Evolutionary conservation across 1,140 invertebrate species (phyloP).

Genomic region (Pantala flavescens): DNA sequence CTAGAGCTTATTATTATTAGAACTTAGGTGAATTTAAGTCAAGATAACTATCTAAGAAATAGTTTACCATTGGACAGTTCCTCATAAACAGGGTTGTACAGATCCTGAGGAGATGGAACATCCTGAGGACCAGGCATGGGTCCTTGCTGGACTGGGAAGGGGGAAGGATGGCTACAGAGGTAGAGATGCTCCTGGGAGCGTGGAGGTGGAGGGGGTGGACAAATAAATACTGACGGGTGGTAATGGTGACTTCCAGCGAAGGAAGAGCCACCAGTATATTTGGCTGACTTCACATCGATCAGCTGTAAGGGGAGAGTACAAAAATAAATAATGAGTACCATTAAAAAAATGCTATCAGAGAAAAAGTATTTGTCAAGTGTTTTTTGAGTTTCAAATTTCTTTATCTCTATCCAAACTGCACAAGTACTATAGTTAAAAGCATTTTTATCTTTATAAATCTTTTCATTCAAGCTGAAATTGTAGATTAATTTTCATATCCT

Average conservation of each 20-base stretch:
- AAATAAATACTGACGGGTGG: constrained; percentile 49
- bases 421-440: no score
- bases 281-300: constrained; percentile 49
- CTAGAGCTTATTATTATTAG: no score
- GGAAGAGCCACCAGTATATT: constrained; percentile 42
- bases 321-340: not conserved
- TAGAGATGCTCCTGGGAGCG: not conserved
- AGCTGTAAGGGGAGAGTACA: constrained; percentile 38
- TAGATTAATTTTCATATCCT: no score
- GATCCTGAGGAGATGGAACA: constrained; percentile 53
- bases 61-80: constrained; percentile 48
- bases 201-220: constrained; percentile 43
- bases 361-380: no score
- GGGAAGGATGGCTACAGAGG: not conserved
- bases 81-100: constrained; percentile 59
- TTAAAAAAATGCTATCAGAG: not conserved
- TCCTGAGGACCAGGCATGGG: constrained; percentile 37
- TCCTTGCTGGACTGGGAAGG: not conserved
- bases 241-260: constrained; percentile 32
- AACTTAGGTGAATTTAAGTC: no score
- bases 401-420: no score
- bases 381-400: no score
- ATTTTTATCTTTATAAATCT: no score
- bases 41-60: no score
- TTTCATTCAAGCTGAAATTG: no score